Base-by-base conservation (phyloP, 2,888 invertebrate species). In the Drosophila hamatofila region DNA sequence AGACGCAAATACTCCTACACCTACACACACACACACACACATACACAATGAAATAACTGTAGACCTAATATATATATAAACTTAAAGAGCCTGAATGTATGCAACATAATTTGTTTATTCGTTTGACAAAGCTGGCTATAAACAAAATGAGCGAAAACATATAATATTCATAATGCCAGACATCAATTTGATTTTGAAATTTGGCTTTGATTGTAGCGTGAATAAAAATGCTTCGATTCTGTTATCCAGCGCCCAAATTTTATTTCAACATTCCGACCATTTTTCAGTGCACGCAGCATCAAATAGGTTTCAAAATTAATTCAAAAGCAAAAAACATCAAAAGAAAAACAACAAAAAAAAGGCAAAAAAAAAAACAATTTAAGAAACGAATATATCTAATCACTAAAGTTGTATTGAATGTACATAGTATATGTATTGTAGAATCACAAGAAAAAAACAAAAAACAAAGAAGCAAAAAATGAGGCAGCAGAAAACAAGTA, bases 271-370 rank as follows among this genome's bases (percentile, higher is more conserved):
- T 14, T 30, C 30, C 35, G 37, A 41, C 12, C 21, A 16, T 35
- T 21, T 49, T 33, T 49, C 23, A 48, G 25, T 58, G 74, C 67
- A 58, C 68, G 55, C 59, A 67, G 27, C 52, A 46, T 56, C 59
- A 72, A 59, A 60, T 72, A 72, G 72, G 72, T 72, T 72, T 72
- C 72, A 72, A 72, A 72, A 72, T 72, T 72, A 59, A 49, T 51
- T 66, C 42, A 39, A 74, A 67, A 37, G 42, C 12, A 61, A 49
- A 5, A 39, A 57, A 49, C 30, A 30, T 8, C 30, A 49, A 30
- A 49, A 30, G 18, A 16, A 30, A 49, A 33, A 21, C 1, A 42
- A 18, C n/a, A 49, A 12, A 30, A 30, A 27, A 9, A 21, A 6
- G 2, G 37, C 18, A 1, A 56, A 27, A 41, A n/a, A n/a, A 14